Evolutionary conservation across 2,888 invertebrate genomes (phyloP).

Genomic region (Deilephila porcellus): DNA sequence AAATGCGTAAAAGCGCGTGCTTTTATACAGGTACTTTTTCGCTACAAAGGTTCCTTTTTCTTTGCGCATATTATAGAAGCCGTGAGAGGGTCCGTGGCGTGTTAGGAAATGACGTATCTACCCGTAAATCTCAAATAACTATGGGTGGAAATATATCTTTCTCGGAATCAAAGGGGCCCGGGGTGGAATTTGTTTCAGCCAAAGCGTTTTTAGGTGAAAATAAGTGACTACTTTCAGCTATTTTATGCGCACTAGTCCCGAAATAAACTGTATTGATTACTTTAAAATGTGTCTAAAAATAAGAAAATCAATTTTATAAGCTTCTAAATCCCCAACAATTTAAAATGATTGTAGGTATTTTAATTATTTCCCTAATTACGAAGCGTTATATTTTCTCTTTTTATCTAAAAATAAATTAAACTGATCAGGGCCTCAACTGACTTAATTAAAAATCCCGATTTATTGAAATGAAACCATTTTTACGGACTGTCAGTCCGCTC

Average conservation of each 20-base stretch:
- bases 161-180: slow-evolving; percentile 49
- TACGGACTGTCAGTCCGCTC: too few species aligned
- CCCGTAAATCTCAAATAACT: slow-evolving; percentile 68
- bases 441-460: neutral
- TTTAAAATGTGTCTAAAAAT: too few species aligned
- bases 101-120: slow-evolving; percentile 66
- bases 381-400: too few species aligned
- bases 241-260: neutral
- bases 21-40: slow-evolving; percentile 62
- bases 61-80: slow-evolving; percentile 76
- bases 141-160: slow-evolving; percentile 62
- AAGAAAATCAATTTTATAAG: too few species aligned
- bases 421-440: neutral
- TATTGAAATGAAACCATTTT: too few species aligned
- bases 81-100: slow-evolving; percentile 67
- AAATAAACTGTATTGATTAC: too few species aligned
- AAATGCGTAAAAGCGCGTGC: slow-evolving; percentile 65
- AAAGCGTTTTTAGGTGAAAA: slow-evolving; percentile 18
- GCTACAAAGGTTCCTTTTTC: slow-evolving; percentile 66
- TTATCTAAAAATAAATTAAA: neutral
- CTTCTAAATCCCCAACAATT: too few species aligned
- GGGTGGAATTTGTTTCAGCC: slow-evolving; percentile 43
- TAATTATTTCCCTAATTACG: too few species aligned
- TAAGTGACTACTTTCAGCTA: neutral
- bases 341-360: too few species aligned